A percentile compares a stretch with the other conserved stretches of the same genome.
Evolutionary conservation across 2,888 invertebrate species (phyloP).

Genomic region (Automeris io): DNA sequence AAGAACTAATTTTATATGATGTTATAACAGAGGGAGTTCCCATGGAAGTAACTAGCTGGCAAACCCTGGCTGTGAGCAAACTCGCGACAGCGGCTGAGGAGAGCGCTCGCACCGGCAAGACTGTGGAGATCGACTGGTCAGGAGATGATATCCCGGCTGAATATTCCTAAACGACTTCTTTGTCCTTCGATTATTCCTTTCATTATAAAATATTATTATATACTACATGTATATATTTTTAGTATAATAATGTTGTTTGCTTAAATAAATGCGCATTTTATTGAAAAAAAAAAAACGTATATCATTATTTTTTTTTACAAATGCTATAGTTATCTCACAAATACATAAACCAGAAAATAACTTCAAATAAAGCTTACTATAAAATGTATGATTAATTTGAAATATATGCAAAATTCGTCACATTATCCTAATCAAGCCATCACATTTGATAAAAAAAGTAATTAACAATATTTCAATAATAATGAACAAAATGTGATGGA

Average conservation of each 20-base stretch:
- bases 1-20: too few relatives aligned
- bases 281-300: too few relatives aligned
- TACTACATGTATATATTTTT: not conserved
- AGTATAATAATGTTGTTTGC: not conserved
- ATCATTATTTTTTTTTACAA: too few relatives aligned
- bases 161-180: conserved; percentile 34
- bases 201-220: not conserved
- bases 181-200: not conserved
- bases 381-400: too few relatives aligned
- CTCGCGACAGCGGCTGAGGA: conserved; percentile 77
- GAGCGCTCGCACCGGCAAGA: conserved; percentile 69
- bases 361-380: too few relatives aligned
- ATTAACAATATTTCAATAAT: too few relatives aligned
- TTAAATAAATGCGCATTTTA: not conserved
- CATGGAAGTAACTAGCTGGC: conserved; percentile 59
- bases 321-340: too few relatives aligned
- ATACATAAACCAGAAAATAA: too few relatives aligned
- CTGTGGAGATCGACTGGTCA: conserved; percentile 71
- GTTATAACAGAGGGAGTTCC: conserved; percentile 36
- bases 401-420: too few relatives aligned
- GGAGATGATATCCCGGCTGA: conserved; percentile 51
- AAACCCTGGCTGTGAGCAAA: conserved; percentile 75
- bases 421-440: too few relatives aligned
- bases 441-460: too few relatives aligned
- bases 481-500: too few relatives aligned